A percentile compares a stretch with the other conserved stretches of the same genome.
phyloP scores from a whole-genome alignment of 1,140 invertebrate species.

The Drusus annulatus region DNA sequence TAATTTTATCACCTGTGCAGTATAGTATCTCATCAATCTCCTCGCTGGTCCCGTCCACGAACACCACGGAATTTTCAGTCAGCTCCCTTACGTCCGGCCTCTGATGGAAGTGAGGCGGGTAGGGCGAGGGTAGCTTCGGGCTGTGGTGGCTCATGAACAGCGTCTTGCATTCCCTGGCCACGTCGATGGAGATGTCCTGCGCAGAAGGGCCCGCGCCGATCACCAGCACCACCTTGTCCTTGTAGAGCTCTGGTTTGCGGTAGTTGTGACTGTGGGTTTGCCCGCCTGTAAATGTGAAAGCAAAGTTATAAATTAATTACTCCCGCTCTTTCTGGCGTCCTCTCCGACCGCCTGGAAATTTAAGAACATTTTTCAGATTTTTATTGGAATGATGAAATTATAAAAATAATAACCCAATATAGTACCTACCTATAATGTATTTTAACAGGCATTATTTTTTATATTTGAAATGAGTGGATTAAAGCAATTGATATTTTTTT shows the following conservation, averaged over 20 bases:
- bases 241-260: slow-evolving; percentile 78
- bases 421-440: too few species aligned
- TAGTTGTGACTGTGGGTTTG: slow-evolving; percentile 90
- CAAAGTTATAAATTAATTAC: neutral
- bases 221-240: slow-evolving; percentile 79
- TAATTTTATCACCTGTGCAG: slow-evolving; percentile 78
- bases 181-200: slow-evolving; percentile 84
- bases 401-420: too few species aligned
- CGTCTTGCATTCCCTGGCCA: slow-evolving; percentile 77
- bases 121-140: slow-evolving; percentile 71
- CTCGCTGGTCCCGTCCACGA: slow-evolving; percentile 75
- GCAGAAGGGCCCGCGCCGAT: slow-evolving; percentile 91
- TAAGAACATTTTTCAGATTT: too few species aligned
- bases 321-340: too few species aligned
- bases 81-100: slow-evolving; percentile 77
- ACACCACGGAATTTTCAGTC: slow-evolving; percentile 71
- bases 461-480: too few species aligned
- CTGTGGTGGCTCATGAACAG: slow-evolving; percentile 80
- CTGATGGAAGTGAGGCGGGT: slow-evolving; percentile 75
- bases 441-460: too few species aligned
- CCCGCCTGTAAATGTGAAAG: slow-evolving; percentile 61
- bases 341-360: too few species aligned
- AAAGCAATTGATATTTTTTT: too few species aligned
- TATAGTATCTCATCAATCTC: slow-evolving; percentile 81
- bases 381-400: too few species aligned